Conservation (phyloP, 2,113 vertebrate genomes). For the Myiagra hebetior region DNA sequence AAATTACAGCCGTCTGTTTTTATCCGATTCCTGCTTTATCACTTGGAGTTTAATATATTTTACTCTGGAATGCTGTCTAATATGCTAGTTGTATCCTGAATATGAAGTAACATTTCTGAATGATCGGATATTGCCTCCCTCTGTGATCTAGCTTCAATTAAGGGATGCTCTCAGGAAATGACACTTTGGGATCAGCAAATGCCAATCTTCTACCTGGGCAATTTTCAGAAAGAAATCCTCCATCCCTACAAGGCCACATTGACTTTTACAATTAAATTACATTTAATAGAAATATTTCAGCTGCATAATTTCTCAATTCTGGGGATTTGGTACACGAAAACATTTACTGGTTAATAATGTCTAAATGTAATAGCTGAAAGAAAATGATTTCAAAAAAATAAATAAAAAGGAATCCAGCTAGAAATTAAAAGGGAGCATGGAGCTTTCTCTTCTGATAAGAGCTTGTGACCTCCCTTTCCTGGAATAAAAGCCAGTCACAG, state of each 20-base stretch:
- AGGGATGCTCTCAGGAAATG: constrained; percentile 57
- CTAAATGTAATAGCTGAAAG: constrained; percentile 8
- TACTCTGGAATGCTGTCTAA: constrained; percentile 66
- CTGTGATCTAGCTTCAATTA: constrained; percentile 65
- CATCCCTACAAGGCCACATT: constrained; percentile 33
- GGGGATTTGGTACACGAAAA: background rate
- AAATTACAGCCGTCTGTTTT: constrained; percentile 71
- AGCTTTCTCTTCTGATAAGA: constrained; percentile 22
- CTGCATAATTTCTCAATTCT: constrained; percentile 38
- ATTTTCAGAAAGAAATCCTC: constrained; percentile 50
- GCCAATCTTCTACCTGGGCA: constrained; percentile 67
- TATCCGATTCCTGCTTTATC: constrained; percentile 67
- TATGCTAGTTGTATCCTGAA: constrained; percentile 59
- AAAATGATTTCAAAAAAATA: constrained; percentile 11
- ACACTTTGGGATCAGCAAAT: constrained; percentile 67
- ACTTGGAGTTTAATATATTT: constrained; percentile 68
- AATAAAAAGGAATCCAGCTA: constrained; percentile 32
- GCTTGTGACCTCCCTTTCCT: constrained; percentile 3
- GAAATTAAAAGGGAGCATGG: constrained; percentile 31
- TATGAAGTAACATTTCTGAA: constrained; percentile 64
- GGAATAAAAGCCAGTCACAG: background rate
- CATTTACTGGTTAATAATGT: constrained; percentile 41
- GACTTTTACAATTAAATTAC: constrained; percentile 75
- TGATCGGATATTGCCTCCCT: constrained; percentile 55
- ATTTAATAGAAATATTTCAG: constrained; percentile 56